phyloP scores from a whole-genome alignment of 2,113 vertebrate genomes.

The Dicaeum eximium region DNA sequence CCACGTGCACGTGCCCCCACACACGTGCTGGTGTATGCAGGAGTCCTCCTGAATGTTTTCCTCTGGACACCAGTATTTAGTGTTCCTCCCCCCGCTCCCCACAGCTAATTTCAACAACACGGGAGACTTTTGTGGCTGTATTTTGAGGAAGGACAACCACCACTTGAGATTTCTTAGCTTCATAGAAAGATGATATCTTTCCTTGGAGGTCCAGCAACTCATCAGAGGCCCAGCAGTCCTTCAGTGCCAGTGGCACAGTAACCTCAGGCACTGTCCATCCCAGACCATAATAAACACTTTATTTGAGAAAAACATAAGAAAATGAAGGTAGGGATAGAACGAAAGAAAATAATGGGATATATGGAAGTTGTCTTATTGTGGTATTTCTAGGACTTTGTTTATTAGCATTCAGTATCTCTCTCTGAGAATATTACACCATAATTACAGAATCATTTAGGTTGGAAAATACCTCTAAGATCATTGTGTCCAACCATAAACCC shows the following conservation, averaged over 20 bases:
- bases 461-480: neutral
- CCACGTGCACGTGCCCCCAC: accelerated
- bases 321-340: neutral
- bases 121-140: neutral
- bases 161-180: neutral
- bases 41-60: neutral
- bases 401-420: neutral
- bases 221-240: neutral
- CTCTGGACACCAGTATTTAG: neutral
- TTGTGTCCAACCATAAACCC: neutral
- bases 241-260: neutral
- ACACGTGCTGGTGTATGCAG: accelerated
- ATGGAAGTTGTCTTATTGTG: neutral
- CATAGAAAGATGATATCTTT: neutral
- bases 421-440: neutral
- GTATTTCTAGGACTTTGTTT: neutral
- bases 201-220: neutral
- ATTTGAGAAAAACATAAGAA: neutral
- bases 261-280: neutral
- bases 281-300: neutral
- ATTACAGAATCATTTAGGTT: neutral
- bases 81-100: accelerated
- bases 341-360: neutral
- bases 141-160: neutral
- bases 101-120: neutral